Evolutionary conservation across 92 coral and sea anemone genomes (phyloP).

Genomic region (Actinostola sp.): DNA sequence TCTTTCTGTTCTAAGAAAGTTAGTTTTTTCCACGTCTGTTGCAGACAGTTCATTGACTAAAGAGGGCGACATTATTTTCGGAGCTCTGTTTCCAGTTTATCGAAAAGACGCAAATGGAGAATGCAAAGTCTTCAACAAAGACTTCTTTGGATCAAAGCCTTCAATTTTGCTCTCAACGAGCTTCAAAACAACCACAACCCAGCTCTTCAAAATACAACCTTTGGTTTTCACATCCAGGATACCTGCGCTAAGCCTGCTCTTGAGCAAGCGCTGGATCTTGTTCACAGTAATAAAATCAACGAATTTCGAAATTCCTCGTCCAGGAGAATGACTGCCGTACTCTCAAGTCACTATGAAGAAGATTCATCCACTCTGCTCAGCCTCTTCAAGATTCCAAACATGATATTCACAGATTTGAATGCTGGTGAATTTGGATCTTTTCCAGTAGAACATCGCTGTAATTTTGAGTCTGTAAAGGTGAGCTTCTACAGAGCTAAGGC

Average conservation of each 20-base stretch:
- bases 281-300: constrained; percentile 18
- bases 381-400: constrained; percentile 73
- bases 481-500: constrained; percentile 70
- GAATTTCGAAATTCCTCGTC: neutral
- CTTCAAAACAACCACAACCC: constrained; percentile 35
- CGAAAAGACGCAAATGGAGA: constrained; percentile 29
- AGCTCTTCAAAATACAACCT: constrained; percentile 41
- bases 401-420: constrained; percentile 36
- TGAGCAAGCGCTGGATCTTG: constrained; percentile 72
- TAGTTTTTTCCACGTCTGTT: neutral
- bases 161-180: constrained; percentile 63
- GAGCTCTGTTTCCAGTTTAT: constrained; percentile 69
- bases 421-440: neutral
- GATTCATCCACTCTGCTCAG: constrained; percentile 61
- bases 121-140: constrained; percentile 33
- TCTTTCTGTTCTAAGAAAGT: constrained; percentile 38
- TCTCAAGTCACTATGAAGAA: constrained; percentile 47
- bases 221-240: constrained; percentile 61
- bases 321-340: constrained; percentile 46
- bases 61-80: constrained; percentile 56
- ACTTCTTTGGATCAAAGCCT: constrained; percentile 63
- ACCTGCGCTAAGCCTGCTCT: constrained; percentile 57
- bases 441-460: neutral
- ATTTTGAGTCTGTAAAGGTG: constrained; percentile 58
- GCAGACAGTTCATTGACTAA: neutral